A percentile compares a stretch with the other conserved stretches of the same genome.
Evolutionary conservation across 1,140 invertebrate genomes (phyloP).

Genomic region (Vollenhovia emeryi): DNA sequence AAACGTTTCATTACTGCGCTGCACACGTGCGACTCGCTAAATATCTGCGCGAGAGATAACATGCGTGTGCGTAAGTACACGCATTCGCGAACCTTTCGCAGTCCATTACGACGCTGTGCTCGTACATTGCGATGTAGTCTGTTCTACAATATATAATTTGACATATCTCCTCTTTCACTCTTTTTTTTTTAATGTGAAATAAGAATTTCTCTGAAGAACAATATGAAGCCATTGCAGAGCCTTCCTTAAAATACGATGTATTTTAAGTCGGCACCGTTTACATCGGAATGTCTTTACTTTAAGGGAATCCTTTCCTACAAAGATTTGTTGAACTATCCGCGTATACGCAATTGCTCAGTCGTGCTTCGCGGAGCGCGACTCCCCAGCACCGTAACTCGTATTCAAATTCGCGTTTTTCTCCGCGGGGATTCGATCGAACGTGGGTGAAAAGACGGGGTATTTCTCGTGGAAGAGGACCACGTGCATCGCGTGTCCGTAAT

Average conservation of each 20-base stretch:
- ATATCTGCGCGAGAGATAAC: background rate
- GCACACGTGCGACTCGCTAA: background rate
- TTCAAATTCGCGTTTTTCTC: conserved; percentile 56
- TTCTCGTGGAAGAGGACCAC: conserved; percentile 54
- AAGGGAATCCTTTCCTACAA: background rate
- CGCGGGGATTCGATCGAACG: conserved; percentile 55
- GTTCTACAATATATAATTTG: background rate
- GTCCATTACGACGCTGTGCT: background rate
- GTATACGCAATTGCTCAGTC: conserved; percentile 4
- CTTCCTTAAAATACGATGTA: background rate
- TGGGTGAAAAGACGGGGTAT: conserved; percentile 68
- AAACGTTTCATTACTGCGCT: conserved; percentile 17
- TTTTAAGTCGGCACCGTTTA: background rate
- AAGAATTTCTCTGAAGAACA: background rate
- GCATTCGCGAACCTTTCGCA: background rate
- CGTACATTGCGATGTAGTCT: background rate
- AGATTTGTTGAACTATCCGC: background rate
- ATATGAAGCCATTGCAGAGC: background rate
- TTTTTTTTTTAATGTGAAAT: background rate
- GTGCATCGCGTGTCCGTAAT: conserved; percentile 72
- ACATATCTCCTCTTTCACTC: background rate
- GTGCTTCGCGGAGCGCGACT: conserved; percentile 24
- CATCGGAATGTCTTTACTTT: background rate
- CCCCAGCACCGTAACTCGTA: conserved; percentile 15
- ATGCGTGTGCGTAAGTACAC: background rate